Evolutionary conservation across 1,140 invertebrate genomes (phyloP).

Genomic region (Trachelipus rathkii): DNA sequence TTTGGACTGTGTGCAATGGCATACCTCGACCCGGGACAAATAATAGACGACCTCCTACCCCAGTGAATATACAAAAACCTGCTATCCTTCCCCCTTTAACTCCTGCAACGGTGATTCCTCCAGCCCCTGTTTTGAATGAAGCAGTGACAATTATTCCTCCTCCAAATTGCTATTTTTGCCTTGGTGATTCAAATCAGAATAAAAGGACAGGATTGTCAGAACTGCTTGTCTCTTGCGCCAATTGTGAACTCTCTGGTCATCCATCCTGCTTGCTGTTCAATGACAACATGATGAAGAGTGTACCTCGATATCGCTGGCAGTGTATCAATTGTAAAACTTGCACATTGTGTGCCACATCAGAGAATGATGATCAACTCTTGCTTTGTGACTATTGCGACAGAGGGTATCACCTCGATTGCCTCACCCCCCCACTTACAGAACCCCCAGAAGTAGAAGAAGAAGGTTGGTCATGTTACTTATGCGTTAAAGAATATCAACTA

Average conservation of each 20-base stretch:
- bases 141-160: constrained; percentile 45
- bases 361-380: constrained; percentile 97
- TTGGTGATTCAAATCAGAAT: constrained; percentile 89
- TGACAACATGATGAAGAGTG: constrained; percentile 95
- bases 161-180: constrained; percentile 96
- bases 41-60: no score
- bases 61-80: not conserved
- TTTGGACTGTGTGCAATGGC: not conserved
- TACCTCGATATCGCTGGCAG: constrained; percentile 97
- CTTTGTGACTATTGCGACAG: constrained; percentile 99
- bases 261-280: constrained; percentile 97
- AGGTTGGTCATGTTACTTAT: no score
- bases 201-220: constrained; percentile 95
- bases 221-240: constrained; percentile 93
- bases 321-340: constrained; percentile 99
- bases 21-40: not conserved
- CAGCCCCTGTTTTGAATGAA: not conserved
- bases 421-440: no score
- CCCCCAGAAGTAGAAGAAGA: no score
- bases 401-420: no score
- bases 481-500: no score
- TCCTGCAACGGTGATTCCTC: not conserved
- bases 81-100: not conserved
- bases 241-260: constrained; percentile 96
- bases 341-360: constrained; percentile 95